These are phyloP conservation scores for Sinodicranocentrus sp. DNA, from an alignment of 2,888 invertebrate species.

Conservation along the genomic window DNA sequence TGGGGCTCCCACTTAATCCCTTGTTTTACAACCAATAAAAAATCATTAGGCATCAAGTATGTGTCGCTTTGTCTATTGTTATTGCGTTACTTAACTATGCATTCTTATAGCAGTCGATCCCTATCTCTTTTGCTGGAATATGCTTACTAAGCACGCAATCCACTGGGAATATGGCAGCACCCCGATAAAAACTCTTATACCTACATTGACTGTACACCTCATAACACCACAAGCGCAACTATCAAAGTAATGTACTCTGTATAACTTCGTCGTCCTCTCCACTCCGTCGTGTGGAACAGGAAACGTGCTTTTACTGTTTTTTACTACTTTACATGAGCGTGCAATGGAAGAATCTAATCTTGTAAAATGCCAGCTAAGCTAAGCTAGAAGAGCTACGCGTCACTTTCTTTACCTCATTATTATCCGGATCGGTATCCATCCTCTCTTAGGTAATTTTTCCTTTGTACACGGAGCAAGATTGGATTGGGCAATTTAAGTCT, in stretches of 20 bases:
- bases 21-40: constrained; percentile 57
- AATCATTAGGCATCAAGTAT: constrained; percentile 32
- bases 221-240: too few species aligned
- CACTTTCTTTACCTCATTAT: constrained; percentile 48
- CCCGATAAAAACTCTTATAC: too few species aligned
- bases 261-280: not conserved
- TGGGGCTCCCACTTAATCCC: constrained; percentile 49
- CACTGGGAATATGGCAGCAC: too few species aligned
- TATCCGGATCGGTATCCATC: constrained; percentile 50
- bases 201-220: too few species aligned
- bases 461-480: not conserved
- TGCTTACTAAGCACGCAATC: too few species aligned
- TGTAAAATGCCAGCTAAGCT: constrained; percentile 15
- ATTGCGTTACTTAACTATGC: too few species aligned
- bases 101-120: too few species aligned
- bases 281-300: not conserved
- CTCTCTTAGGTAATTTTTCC: not conserved
- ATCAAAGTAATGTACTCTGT: too few species aligned
- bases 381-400: not conserved
- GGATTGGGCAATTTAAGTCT: constrained; percentile 13
- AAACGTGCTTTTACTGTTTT: constrained; percentile 50
- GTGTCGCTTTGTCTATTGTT: constrained; percentile 5
- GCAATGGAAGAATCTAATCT: constrained; percentile 23
- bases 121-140: too few species aligned
- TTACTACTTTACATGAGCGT: constrained; percentile 15